Percentiles rank a stretch among this genome's conserved stretches.
phyloP scores from a whole-genome alignment of 2,888 invertebrate genomes.

The Seira sanloemensis region DNA sequence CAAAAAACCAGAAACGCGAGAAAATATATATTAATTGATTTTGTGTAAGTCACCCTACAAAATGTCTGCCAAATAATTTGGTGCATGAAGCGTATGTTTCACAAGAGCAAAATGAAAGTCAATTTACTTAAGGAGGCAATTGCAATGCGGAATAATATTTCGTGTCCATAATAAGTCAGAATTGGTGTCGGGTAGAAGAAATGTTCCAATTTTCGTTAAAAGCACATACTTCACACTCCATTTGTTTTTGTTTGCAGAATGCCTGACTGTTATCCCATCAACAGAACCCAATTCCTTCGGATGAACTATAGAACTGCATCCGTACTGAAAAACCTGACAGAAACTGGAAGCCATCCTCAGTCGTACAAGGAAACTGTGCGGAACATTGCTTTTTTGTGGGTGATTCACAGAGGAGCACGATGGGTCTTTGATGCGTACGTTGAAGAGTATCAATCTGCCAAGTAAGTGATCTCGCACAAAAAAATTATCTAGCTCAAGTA shows the following conservation, averaged over 20 bases:
- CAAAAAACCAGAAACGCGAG: too few relatives aligned
- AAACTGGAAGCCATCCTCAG: constrained; percentile 63
- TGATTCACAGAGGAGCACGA: constrained; percentile 74
- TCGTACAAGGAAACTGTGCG: constrained; percentile 72
- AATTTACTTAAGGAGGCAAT: too few relatives aligned
- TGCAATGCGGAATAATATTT: too few relatives aligned
- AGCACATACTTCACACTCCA: not conserved
- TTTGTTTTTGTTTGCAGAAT: constrained; percentile 62
- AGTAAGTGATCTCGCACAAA: constrained; percentile 65
- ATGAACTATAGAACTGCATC: constrained; percentile 71
- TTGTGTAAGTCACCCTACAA: too few relatives aligned
- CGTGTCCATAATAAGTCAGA: too few relatives aligned
- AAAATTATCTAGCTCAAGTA: too few relatives aligned
- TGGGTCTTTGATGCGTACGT: constrained; percentile 74
- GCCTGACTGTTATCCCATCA: constrained; percentile 73
- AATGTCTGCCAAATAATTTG: too few relatives aligned
- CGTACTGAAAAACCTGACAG: constrained; percentile 69
- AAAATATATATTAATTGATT: too few relatives aligned
- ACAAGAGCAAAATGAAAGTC: too few relatives aligned
- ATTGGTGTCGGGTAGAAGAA: too few relatives aligned
- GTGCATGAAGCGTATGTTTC: too few relatives aligned
- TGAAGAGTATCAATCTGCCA: constrained; percentile 71
- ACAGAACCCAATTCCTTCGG: constrained; percentile 69
- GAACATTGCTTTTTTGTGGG: constrained; percentile 74
- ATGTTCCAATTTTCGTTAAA: too few relatives aligned